Conservation (phyloP, 2,797 vertebrate genomes). For the Tympanoctomys barrerae region DNA sequence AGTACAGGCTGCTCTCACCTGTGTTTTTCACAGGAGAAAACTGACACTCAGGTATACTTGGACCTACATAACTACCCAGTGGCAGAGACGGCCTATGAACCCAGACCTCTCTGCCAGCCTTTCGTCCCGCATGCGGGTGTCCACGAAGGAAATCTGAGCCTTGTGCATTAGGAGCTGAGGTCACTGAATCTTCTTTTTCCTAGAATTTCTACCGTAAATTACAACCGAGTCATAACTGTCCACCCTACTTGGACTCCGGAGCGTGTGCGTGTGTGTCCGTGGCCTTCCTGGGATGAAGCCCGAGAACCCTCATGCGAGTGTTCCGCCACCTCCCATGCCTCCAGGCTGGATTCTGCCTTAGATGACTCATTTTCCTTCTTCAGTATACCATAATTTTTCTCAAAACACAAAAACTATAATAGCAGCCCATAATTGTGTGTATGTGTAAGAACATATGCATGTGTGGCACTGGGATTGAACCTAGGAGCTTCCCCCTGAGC, state of each 20-base stretch:
- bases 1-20: background rate
- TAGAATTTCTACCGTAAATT: constrained; percentile 30
- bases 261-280: background rate
- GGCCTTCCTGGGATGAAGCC: background rate
- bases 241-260: constrained; percentile 5
- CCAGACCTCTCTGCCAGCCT: background rate
- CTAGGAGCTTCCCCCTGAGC: background rate
- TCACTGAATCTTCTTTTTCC: constrained; percentile 29
- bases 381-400: background rate
- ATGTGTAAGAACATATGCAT: background rate
- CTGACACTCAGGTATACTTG: background rate
- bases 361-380: constrained; percentile 45
- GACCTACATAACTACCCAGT: background rate
- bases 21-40: constrained; percentile 36
- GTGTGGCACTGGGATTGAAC: background rate
- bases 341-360: background rate
- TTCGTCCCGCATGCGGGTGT: background rate
- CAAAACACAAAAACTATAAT: background rate
- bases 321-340: background rate
- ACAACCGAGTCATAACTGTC: background rate
- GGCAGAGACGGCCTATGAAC: background rate
- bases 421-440: background rate
- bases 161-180: background rate
- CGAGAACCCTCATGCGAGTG: background rate
- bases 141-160: constrained; percentile 1